phyloP scores from a whole-genome alignment of 2,797 vertebrate species.

The Coregonus ussuriensis region DNA sequence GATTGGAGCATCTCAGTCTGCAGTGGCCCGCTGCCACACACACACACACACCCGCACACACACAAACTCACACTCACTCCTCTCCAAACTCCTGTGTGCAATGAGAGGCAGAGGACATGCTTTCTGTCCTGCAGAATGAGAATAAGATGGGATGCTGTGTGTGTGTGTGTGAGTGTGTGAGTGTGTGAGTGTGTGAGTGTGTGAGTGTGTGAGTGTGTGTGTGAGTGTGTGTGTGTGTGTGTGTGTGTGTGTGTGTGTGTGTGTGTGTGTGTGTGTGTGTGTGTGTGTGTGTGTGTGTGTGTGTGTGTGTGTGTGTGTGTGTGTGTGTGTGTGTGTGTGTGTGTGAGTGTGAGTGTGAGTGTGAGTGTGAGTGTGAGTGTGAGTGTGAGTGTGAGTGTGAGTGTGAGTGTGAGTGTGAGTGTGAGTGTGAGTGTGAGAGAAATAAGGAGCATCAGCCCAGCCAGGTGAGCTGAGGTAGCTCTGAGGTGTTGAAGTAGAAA shows the following conservation, averaged over 20 bases:
- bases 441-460: too few relatives aligned
- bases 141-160: background rate
- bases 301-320: background rate
- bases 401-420: background rate
- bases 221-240: conserved; percentile 6
- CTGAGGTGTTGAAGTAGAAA: too few relatives aligned
- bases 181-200: conserved; percentile 3
- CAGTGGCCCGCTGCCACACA: background rate
- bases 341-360: background rate
- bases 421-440: background rate
- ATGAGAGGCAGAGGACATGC: conserved; percentile 24
- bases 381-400: background rate
- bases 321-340: background rate
- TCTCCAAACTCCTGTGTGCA: conserved; percentile 23
- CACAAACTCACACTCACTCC: background rate
- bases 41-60: background rate
- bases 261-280: background rate
- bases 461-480: too few relatives aligned
- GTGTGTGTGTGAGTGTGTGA: background rate
- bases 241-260: background rate
- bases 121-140: background rate
- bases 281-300: background rate
- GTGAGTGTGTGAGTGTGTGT: background rate
- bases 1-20: conserved; percentile 31
- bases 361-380: background rate